Conservation (phyloP, 2,113 vertebrate species). For the Globicephala melas region DNA sequence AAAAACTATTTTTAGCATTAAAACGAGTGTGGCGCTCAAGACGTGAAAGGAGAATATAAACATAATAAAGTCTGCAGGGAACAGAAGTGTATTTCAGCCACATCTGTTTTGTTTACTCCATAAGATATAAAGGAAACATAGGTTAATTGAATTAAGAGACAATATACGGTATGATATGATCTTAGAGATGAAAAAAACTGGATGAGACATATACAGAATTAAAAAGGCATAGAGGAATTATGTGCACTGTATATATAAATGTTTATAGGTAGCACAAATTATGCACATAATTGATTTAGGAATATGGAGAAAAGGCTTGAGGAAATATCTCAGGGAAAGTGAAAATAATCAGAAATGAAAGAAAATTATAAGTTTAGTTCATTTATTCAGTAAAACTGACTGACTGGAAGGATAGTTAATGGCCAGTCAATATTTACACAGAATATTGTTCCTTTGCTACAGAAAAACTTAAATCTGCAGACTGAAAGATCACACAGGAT, state of each 20-base stretch:
- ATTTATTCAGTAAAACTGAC: background rate
- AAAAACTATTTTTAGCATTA: background rate
- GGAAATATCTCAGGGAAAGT: background rate
- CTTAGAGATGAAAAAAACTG: background rate
- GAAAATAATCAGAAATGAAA: background rate
- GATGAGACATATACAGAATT: background rate
- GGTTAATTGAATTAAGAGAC: background rate
- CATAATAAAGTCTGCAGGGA: background rate
- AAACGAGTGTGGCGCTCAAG: background rate
- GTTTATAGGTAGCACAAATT: background rate
- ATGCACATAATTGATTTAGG: background rate
- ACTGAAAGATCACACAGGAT: background rate
- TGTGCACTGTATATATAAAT: background rate
- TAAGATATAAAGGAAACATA: background rate
- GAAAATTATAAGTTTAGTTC: background rate
- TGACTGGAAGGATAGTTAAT: background rate
- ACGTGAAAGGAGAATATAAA: background rate
- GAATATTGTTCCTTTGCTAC: background rate
- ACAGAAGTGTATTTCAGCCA: background rate
- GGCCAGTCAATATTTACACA: background rate
- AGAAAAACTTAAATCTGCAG: background rate
- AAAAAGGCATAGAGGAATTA: background rate
- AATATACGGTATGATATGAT: background rate
- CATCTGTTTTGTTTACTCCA: background rate
- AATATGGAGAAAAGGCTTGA: background rate